Base-by-base conservation (phyloP, 2,113 vertebrate genomes). In the Natator depressus region DNA sequence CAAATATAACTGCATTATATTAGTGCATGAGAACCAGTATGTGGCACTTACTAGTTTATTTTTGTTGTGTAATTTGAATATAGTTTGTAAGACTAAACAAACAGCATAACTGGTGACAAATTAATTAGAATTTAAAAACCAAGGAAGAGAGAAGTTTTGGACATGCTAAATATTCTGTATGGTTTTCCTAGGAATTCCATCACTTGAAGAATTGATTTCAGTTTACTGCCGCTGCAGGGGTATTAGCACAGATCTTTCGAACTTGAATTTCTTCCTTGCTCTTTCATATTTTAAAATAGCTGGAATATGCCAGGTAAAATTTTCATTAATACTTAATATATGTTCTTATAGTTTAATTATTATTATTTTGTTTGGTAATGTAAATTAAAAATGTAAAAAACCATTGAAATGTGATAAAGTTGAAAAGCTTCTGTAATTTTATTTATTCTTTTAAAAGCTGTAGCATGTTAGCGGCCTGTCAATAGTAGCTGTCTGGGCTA, bases 251-350 rank as follows among this genome's bases (percentile, higher is more conserved):
- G 1, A 94, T 97, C 90, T 99, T 85, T 93, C 98, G 29, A 96
- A 98, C 82, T 95, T 99, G 78, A 99, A 99, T 94, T 99, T 99
- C 96, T 99, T 99, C 91, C 91, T 99, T 91, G 99, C 99, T n/a
- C 97, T 99, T 85, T 98, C 99, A 1, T 97, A 95, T 89, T 99
- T 99, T 97, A 99, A 99, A 96, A 86, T 99, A 91, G 99, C 99
- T 94, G 98, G 98, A 87, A 99, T 99, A 96, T 59, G 98, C 31
- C 99, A 99, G 99, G 99, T 99, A 98, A 96, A 51, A 53, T 84
- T 55, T 47, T 90, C 31, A 16, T 1, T n/a, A n/a, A 54, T 59
- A 27, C 55, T 42, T 93, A 88, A 91, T 91, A 91, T 92, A 27
- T 51, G 7, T 50, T 88, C 62, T 65, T 5, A 1, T 57, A 19